Evolutionary conservation across 1,140 invertebrate genomes (phyloP).

Genomic region (Penaeus vannamei): DNA sequence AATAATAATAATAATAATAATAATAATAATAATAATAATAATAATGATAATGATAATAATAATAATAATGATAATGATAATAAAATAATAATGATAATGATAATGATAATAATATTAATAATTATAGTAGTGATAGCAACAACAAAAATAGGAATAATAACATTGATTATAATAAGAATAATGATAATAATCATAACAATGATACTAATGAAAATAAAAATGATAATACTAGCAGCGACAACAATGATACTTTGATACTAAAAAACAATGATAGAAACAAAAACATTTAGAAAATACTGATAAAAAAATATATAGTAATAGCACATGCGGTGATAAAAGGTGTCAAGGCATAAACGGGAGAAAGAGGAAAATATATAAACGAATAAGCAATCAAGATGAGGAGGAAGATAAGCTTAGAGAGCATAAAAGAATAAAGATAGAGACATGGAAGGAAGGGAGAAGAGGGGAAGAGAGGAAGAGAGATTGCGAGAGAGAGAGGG

Average conservation of each 20-base stretch:
- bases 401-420: background rate
- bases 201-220: background rate
- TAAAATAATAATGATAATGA: background rate
- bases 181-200: background rate
- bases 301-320: too few species aligned
- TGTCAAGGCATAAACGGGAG: too few species aligned
- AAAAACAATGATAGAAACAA: too few species aligned
- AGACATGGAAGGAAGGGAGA: background rate
- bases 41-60: background rate
- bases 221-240: too few species aligned
- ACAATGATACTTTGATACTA: too few species aligned
- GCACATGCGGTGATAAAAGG: too few species aligned
- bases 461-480: background rate
- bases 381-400: background rate
- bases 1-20: background rate
- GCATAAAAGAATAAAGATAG: background rate
- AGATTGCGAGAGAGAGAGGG: background rate
- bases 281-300: too few species aligned
- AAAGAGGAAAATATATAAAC: too few species aligned
- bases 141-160: background rate
- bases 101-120: background rate
- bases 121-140: background rate
- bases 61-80: constrained; percentile 9
- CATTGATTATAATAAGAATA: background rate
- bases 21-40: constrained; percentile 8